phyloP scores from a whole-genome alignment of 2,797 vertebrate genomes.

The Oryzias sinensis region DNA sequence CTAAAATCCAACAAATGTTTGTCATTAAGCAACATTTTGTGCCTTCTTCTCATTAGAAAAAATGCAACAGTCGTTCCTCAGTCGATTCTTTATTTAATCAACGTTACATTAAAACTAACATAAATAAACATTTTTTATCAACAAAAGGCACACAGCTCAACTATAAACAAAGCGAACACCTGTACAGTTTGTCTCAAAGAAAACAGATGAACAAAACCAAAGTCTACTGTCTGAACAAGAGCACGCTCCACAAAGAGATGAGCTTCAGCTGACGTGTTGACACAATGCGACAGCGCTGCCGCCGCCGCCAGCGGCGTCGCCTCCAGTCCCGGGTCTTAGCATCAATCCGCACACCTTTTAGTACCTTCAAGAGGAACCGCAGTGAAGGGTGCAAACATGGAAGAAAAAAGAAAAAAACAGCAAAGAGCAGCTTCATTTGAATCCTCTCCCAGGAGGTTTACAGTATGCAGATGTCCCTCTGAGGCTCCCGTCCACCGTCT shows the following conservation, averaged over 20 bases:
- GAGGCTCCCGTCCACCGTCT: slow-evolving; percentile 50
- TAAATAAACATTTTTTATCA: slow-evolving; percentile 92
- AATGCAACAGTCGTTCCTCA: slow-evolving; percentile 26
- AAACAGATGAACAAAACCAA: slow-evolving; percentile 34
- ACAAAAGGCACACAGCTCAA: slow-evolving; percentile 91
- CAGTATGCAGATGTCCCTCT: slow-evolving; percentile 36
- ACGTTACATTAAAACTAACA: slow-evolving; percentile 89
- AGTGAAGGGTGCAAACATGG: slow-evolving; percentile 25
- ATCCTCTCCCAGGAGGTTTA: slow-evolving; percentile 53
- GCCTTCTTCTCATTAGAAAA: neutral
- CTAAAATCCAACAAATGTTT: neutral
- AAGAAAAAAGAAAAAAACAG: slow-evolving; percentile 18
- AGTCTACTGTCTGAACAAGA: slow-evolving; percentile 52
- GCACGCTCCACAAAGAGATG: slow-evolving; percentile 53
- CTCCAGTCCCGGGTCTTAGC: slow-evolving; percentile 36
- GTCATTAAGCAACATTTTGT: neutral
- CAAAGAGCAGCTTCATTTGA: slow-evolving; percentile 48
- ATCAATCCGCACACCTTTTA: slow-evolving; percentile 44
- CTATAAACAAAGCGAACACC: slow-evolving; percentile 88
- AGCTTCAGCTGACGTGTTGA: slow-evolving; percentile 48
- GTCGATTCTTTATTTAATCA: slow-evolving; percentile 79
- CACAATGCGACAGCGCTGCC: slow-evolving; percentile 37
- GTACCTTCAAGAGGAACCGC: slow-evolving; percentile 25
- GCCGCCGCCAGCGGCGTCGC: slow-evolving; percentile 28
- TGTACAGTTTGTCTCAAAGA: slow-evolving; percentile 83